These are phyloP conservation scores for Echinops telfairi DNA, from an alignment of 2,113 vertebrate genomes.

Conservation along the genomic window DNA sequence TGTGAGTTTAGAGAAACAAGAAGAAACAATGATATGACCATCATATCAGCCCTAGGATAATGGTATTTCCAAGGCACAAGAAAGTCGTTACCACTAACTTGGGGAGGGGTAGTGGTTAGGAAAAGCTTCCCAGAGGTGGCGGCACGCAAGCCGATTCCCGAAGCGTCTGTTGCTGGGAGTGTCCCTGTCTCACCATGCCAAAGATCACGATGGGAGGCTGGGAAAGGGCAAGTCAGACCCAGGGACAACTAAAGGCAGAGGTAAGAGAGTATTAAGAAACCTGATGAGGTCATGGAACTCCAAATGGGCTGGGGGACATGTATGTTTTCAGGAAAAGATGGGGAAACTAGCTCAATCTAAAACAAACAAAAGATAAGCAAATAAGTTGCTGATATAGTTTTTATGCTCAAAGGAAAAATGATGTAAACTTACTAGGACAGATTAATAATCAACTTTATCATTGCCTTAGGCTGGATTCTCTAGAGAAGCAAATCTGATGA, in stretches of 20 bases:
- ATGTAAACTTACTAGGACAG: constrained; percentile 28
- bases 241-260: not conserved
- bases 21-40: not conserved
- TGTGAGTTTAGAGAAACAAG: not conserved
- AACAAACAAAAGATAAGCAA: not conserved
- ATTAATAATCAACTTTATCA: constrained; percentile 56
- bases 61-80: not conserved
- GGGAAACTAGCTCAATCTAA: not conserved
- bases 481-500: too few species aligned
- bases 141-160: not conserved
- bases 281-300: not conserved
- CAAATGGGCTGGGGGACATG: not conserved
- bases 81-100: constrained; percentile 20
- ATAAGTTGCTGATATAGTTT: constrained; percentile 38
- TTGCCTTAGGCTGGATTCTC: not conserved
- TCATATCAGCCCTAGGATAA: not conserved
- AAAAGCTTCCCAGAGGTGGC: not conserved
- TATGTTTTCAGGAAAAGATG: not conserved
- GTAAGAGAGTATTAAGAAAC: not conserved
- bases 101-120: not conserved
- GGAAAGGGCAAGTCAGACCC: too few species aligned
- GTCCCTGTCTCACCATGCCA: not conserved
- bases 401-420: constrained; percentile 38
- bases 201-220: too few species aligned
- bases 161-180: not conserved